Evolutionary conservation across 2,888 invertebrate species (phyloP), one percentile per base, ranked within the genome.

Genomic region (Chymomyza caudatula): DNA sequence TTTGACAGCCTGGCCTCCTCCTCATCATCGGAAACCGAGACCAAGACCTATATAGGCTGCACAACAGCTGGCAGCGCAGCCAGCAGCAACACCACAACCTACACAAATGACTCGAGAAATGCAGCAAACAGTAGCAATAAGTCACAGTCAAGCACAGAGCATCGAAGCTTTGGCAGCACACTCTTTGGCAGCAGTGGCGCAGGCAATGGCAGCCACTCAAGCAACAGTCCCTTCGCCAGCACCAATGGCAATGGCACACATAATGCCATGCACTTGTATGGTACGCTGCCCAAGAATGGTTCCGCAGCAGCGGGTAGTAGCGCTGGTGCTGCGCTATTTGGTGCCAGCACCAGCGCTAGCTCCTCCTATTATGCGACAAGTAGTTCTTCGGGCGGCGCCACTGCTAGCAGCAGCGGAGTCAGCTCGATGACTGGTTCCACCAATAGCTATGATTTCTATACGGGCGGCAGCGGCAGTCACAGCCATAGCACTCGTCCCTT

Each of bases 371-470:
- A 88, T 66, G 79, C 81, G 63, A 72, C 77, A 57, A 71, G 83
- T 63, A 77, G 85, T 51, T 76, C 78, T 61, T 76, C 78, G 63
- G 86, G 81, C 63, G 83, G 80, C 55, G 88, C 85, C 61, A 89
- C 88, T n/a, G 88, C 89, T 66, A 89, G 88, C 72, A 90, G 89
- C 71, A 90, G 89, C 73, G 89, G 89, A 19, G 87, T 89, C 63
- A 89, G 89, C 71, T 90, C 90, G 63, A 89, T 89, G 89, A 84
- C 90, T 65, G 89, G 89, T 63, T 89, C 89, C 65, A 85, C 88
- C 55, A 89, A 88, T 67, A 90, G 88, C 78, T 90, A 90, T 75
- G 90, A 90, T 73, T 90, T 88, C 73, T 89, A 90, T 74, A 88
- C 87, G 57, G 86, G 85, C 74, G 78, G 81, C 60, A 78, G 82